phyloP scores from a whole-genome alignment of 2,888 invertebrate species.

The Xestia rhomboidea region DNA sequence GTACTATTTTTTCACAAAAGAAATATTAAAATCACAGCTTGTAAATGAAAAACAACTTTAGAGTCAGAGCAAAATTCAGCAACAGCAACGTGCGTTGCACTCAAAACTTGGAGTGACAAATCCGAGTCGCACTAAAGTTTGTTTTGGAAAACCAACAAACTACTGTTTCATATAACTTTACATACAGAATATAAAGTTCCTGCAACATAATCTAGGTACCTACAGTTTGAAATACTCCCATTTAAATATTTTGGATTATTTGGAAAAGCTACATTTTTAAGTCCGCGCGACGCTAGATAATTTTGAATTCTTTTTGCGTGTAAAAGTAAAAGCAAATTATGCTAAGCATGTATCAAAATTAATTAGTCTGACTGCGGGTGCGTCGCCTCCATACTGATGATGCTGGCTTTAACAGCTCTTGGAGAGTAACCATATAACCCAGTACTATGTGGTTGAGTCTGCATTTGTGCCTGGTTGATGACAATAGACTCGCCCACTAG shows the following conservation, averaged over 20 bases:
- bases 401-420: background rate
- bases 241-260: no score
- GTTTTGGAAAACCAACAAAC: conserved; percentile 11
- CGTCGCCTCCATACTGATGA: background rate
- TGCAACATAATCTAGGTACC: no score
- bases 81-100: background rate
- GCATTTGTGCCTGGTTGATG: background rate
- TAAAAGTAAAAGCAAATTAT: background rate
- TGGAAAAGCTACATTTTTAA: background rate
- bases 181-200: conserved; percentile 12
- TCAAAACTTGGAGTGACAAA: conserved; percentile 6
- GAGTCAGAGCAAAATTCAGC: background rate
- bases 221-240: background rate
- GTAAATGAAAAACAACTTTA: background rate
- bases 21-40: background rate
- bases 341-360: background rate
- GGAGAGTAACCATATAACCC: background rate
- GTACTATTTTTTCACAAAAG: background rate
- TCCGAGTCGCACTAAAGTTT: conserved; percentile 22
- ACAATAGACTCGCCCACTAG: background rate
- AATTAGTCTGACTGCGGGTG: background rate
- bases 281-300: background rate
- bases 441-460: background rate
- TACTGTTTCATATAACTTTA: conserved; percentile 16
- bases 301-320: background rate